Conservation (phyloP, 2,888 invertebrate species). For the Torymus aiolomorphi region DNA sequence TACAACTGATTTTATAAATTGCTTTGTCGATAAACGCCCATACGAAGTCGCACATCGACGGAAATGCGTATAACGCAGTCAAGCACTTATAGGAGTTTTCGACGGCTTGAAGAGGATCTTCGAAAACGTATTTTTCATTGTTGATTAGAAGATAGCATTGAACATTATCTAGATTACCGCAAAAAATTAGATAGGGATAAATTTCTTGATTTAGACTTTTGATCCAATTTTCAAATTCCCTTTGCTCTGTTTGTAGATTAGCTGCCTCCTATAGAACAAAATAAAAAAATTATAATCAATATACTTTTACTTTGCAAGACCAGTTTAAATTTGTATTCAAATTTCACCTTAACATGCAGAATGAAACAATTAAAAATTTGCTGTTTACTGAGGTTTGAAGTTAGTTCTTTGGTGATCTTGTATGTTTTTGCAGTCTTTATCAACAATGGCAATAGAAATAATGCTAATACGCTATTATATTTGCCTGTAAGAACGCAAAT, state of each 20-base stretch:
- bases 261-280: not conserved
- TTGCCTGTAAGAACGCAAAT: not conserved
- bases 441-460: not conserved
- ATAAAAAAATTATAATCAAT: no score
- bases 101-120: not conserved
- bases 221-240: not conserved
- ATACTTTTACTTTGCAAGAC: no score
- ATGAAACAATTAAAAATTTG: no score
- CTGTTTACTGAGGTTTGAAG: no score
- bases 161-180: not conserved
- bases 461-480: not conserved
- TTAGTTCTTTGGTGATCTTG: no score
- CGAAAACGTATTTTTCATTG: not conserved
- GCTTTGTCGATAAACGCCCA: not conserved
- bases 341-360: no score
- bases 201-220: not conserved
- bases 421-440: not conserved
- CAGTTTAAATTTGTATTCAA: not conserved
- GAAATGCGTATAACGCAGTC: not conserved
- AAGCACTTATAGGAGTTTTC: not conserved
- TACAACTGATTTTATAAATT: not conserved
- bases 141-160: not conserved
- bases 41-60: not conserved
- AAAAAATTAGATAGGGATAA: conserved; percentile 2
- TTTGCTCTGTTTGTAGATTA: not conserved